A percentile compares a stretch with the other conserved stretches of the same genome.
Evolutionary conservation across 2,113 vertebrate species (phyloP).

Genomic region (Corvus cornix): DNA sequence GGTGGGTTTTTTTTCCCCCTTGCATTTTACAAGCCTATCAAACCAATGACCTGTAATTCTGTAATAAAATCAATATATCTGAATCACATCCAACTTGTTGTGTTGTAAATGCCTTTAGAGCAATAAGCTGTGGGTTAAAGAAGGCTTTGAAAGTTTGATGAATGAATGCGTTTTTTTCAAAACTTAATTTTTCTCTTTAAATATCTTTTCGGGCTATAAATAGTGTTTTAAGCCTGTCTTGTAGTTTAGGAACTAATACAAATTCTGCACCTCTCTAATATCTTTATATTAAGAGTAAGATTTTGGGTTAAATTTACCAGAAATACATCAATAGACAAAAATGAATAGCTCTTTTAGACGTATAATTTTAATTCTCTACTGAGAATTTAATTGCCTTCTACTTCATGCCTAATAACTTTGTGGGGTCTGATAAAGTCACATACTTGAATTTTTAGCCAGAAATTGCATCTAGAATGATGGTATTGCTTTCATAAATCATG

Average conservation of each 20-base stretch:
- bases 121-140: background rate
- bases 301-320: background rate
- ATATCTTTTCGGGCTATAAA: background rate
- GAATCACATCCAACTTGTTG: background rate
- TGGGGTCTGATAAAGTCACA: background rate
- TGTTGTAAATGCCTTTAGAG: background rate
- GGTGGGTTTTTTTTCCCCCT: background rate
- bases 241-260: background rate
- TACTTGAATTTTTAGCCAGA: background rate
- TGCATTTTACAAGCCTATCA: background rate
- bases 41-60: conserved; percentile 32
- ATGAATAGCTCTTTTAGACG: background rate
- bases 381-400: background rate
- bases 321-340: background rate
- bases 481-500: background rate
- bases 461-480: background rate
- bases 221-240: background rate
- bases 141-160: background rate
- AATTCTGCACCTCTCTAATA: background rate
- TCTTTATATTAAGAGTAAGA: background rate
- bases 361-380: background rate
- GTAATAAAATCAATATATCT: conserved; percentile 21
- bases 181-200: background rate
- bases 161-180: background rate
- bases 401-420: background rate